Evolutionary conservation across 2,113 vertebrate species (phyloP).

Genomic region (Oncorhynchus masou): DNA sequence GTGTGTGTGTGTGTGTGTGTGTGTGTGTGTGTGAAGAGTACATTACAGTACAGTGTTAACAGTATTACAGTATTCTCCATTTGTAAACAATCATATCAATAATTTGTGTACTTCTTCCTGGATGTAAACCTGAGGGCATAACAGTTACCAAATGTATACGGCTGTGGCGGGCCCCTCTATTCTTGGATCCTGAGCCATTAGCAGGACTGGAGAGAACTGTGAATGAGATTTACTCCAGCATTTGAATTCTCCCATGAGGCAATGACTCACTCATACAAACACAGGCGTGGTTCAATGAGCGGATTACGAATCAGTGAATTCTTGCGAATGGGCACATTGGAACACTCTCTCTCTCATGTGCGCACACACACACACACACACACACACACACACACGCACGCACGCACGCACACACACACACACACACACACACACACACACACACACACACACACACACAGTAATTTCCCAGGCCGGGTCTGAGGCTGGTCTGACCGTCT

Average conservation of each 20-base stretch:
- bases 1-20: conserved; percentile 2
- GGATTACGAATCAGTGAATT: conserved; percentile 28
- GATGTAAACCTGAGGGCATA: neutral
- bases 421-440: conserved; percentile 15
- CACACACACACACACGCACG: conserved; percentile 10
- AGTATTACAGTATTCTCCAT: neutral
- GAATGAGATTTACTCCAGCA: conserved; percentile 18
- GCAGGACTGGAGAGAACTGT: conserved; percentile 11
- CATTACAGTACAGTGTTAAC: neutral
- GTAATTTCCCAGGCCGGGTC: neutral
- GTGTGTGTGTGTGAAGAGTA: conserved; percentile 1
- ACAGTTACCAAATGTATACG: too few species aligned
- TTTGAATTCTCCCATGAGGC: conserved; percentile 13
- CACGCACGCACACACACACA: conserved; percentile 7
- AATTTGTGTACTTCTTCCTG: neutral
- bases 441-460: neutral
- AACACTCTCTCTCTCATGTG: neutral
- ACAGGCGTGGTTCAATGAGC: conserved; percentile 24
- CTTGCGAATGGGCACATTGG: conserved; percentile 3
- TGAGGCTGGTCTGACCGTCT: neutral
- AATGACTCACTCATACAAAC: conserved; percentile 24
- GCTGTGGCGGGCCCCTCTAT: neutral
- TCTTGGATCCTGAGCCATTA: neutral
- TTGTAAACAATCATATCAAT: neutral
- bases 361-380: conserved; percentile 1